phyloP scores from a whole-genome alignment of 2,797 vertebrate species.

The Sebastes taczanowskii region DNA sequence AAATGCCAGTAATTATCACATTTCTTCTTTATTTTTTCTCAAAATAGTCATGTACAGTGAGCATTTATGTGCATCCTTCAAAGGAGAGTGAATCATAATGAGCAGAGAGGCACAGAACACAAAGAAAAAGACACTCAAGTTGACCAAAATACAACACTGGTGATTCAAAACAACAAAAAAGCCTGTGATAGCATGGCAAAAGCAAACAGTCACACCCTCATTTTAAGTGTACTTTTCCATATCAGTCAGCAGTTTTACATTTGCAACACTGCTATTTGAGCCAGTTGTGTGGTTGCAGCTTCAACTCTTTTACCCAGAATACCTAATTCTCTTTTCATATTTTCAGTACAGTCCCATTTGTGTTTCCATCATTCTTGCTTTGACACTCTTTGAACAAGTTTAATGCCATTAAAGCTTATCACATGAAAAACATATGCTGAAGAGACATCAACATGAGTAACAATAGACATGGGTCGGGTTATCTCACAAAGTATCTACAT shows the following conservation, averaged over 20 bases:
- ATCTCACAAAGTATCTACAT: conserved; percentile 14
- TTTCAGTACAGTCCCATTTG: not conserved
- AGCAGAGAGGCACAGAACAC: conserved; percentile 63
- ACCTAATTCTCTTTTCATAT: not conserved
- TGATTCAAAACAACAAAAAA: conserved; percentile 2
- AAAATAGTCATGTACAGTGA: conserved; percentile 60
- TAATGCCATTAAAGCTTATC: not conserved
- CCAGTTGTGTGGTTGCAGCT: not conserved
- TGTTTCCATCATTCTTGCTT: not conserved
- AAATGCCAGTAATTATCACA: conserved; percentile 6
- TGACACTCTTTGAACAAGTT: not conserved
- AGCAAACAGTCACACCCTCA: not conserved
- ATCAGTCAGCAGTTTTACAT: not conserved
- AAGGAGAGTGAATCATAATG: conserved; percentile 27
- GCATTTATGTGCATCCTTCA: conserved; percentile 44
- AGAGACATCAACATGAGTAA: not conserved
- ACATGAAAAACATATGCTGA: not conserved
- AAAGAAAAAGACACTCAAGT: conserved; percentile 48
- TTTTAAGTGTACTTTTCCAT: not conserved
- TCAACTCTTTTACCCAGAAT: not conserved
- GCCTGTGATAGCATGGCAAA: not conserved
- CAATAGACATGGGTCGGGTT: not conserved
- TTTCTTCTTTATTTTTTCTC: conserved; percentile 63
- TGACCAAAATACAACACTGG: conserved; percentile 49
- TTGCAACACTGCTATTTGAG: not conserved